Conservation (phyloP, 2,888 invertebrate genomes). For the Cephus runcator region DNA sequence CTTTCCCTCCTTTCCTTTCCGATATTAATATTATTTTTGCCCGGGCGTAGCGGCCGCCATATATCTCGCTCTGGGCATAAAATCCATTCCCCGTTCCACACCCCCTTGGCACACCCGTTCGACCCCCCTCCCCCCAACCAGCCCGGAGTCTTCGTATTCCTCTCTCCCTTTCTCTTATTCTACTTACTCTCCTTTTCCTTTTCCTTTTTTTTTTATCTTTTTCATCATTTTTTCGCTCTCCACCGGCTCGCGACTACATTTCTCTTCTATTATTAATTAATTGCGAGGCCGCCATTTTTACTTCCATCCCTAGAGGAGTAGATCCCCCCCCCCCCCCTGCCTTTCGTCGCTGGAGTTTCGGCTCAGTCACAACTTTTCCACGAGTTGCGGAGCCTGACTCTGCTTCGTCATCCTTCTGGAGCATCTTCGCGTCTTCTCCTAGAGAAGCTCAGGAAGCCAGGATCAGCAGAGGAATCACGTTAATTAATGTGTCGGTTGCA, state of each 20-base stretch:
- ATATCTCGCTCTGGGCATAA: conserved; percentile 65
- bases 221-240: conserved; percentile 23
- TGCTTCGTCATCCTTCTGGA: too few species aligned
- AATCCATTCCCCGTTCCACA: conserved; percentile 61
- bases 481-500: not conserved
- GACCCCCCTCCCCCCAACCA: conserved; percentile 32
- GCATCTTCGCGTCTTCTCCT: not conserved
- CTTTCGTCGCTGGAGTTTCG: conserved; percentile 18
- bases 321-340: not conserved
- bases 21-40: conserved; percentile 66
- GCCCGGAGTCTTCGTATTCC: conserved; percentile 11
- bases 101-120: conserved; percentile 33
- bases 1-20: conserved; percentile 65
- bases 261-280: conserved; percentile 60
- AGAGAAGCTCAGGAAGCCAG: not conserved
- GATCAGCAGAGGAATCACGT: too few species aligned
- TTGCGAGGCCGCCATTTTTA: conserved; percentile 60
- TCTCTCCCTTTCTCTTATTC: conserved; percentile 20
- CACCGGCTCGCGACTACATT: conserved; percentile 42
- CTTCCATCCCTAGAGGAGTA: not conserved
- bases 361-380: conserved; percentile 8
- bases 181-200: conserved; percentile 5
- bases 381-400: too few species aligned
- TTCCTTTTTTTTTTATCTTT: conserved; percentile 4
- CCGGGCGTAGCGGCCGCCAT: conserved; percentile 65